A percentile compares a stretch with the other conserved stretches of the same genome.
phyloP scores from a whole-genome alignment of 2,797 vertebrate species.

The Diplodus puntazzo region DNA sequence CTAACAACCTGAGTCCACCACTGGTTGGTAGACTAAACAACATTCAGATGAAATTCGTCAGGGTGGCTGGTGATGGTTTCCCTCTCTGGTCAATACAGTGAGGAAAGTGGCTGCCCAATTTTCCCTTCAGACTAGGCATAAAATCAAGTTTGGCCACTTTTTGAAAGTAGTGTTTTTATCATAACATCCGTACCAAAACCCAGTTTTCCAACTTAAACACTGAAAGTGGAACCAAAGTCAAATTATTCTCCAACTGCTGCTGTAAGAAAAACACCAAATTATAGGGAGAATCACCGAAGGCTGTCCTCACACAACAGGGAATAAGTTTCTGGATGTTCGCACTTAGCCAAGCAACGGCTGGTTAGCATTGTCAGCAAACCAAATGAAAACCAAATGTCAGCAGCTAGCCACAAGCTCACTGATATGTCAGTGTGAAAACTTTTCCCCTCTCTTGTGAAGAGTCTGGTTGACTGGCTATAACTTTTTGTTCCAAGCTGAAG shows the following conservation, averaged over 20 bases:
- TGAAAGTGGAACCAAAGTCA: slow-evolving; percentile 18
- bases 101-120: slow-evolving; percentile 22
- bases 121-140: slow-evolving; percentile 1
- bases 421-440: slow-evolving; percentile 26
- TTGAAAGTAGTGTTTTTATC: slow-evolving; percentile 19
- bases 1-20: too few relatives aligned
- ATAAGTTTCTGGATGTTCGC: slow-evolving; percentile 37
- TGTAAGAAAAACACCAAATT: slow-evolving; percentile 15
- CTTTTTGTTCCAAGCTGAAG: slow-evolving; percentile 15
- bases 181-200: slow-evolving; percentile 14
- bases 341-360: slow-evolving; percentile 33
- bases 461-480: slow-evolving; percentile 14
- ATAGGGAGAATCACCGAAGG: slow-evolving; percentile 22
- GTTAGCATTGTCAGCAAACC: slow-evolving; percentile 50
- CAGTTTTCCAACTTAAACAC: slow-evolving; percentile 15
- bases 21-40: slow-evolving; percentile 7
- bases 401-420: slow-evolving; percentile 36
- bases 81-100: not conserved
- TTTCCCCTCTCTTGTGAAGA: slow-evolving; percentile 7
- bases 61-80: slow-evolving; percentile 14
- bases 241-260: slow-evolving; percentile 25
- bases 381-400: slow-evolving; percentile 59
- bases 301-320: slow-evolving; percentile 33
- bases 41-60: not conserved
- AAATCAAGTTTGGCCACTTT: slow-evolving; percentile 26